phyloP scores from a whole-genome alignment of 2,797 vertebrate species.

The Pempheris klunzingeri region DNA sequence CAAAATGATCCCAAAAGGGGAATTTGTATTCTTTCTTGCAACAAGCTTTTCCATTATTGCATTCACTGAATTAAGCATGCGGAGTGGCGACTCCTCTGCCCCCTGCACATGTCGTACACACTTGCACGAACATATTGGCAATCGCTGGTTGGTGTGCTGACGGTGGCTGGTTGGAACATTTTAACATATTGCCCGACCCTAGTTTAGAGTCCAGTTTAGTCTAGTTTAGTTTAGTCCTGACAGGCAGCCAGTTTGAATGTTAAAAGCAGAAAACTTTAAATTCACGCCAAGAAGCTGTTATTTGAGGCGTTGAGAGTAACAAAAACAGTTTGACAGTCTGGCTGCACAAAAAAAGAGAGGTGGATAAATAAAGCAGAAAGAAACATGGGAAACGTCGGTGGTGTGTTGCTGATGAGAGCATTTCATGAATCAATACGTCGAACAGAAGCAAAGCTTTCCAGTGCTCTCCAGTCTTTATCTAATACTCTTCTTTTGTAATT shows the following conservation, averaged over 20 bases:
- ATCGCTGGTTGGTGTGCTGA: no score
- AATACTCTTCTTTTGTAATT: no score
- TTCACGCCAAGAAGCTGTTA: background rate
- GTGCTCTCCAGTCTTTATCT: background rate
- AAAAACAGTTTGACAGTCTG: slow-evolving; percentile 19
- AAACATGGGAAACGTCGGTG: slow-evolving; percentile 14
- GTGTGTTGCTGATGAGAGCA: background rate
- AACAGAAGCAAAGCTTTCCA: background rate
- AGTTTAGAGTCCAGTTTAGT: no score
- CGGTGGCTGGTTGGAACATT: no score
- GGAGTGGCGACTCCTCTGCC: no score
- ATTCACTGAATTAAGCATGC: no score
- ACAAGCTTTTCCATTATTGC: no score
- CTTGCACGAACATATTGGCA: no score
- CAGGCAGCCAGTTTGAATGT: background rate
- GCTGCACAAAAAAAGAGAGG: background rate
- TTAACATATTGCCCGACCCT: no score
- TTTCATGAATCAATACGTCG: background rate
- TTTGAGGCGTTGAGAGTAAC: background rate
- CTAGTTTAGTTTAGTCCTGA: background rate
- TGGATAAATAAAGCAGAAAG: background rate
- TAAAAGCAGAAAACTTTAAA: background rate
- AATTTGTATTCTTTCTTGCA: no score
- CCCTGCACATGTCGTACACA: no score
- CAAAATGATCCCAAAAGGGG: no score